A percentile compares a stretch with the other conserved stretches of the same genome.
Evolutionary conservation across 2,888 invertebrate species (phyloP).

Genomic region (Patella depressa): DNA sequence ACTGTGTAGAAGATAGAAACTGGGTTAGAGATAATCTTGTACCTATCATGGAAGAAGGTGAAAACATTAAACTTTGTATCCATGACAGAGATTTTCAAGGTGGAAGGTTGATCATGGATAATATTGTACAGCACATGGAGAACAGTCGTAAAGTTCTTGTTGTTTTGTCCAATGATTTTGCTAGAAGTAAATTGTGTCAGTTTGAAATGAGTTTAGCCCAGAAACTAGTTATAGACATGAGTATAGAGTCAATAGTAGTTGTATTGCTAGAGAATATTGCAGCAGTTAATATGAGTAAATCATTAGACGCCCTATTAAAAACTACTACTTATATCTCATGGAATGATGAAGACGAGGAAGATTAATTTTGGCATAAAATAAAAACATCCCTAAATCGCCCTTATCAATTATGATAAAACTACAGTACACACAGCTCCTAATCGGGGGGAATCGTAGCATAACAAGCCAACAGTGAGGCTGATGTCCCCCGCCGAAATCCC

Average conservation of each 20-base stretch:
- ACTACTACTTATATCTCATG: constrained; percentile 81
- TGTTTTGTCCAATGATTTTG: constrained; percentile 77
- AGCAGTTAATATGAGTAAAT: constrained; percentile 76
- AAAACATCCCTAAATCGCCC: too few relatives aligned
- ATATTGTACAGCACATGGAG: constrained; percentile 81
- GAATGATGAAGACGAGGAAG: constrained; percentile 55
- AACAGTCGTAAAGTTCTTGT: constrained; percentile 78
- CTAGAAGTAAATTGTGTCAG: constrained; percentile 81
- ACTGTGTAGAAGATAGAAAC: constrained; percentile 77
- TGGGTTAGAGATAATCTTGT: constrained; percentile 79
- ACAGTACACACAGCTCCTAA: too few relatives aligned
- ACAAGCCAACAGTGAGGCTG: too few relatives aligned
- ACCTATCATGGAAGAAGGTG: constrained; percentile 77
- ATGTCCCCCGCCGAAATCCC: too few relatives aligned
- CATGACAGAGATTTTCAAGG: constrained; percentile 82
- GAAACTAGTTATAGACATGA: constrained; percentile 70
- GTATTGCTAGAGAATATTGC: constrained; percentile 80
- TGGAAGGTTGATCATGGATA: constrained; percentile 80
- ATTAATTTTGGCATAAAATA: background rate
- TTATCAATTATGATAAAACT: too few relatives aligned
- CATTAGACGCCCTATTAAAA: constrained; percentile 78
- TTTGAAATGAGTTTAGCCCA: constrained; percentile 82
- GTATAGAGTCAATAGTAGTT: constrained; percentile 78
- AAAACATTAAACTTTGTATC: constrained; percentile 74
- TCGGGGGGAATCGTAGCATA: too few relatives aligned